Conservation (phyloP, 2,797 vertebrate species). For the Benthosema pterotum region DNA sequence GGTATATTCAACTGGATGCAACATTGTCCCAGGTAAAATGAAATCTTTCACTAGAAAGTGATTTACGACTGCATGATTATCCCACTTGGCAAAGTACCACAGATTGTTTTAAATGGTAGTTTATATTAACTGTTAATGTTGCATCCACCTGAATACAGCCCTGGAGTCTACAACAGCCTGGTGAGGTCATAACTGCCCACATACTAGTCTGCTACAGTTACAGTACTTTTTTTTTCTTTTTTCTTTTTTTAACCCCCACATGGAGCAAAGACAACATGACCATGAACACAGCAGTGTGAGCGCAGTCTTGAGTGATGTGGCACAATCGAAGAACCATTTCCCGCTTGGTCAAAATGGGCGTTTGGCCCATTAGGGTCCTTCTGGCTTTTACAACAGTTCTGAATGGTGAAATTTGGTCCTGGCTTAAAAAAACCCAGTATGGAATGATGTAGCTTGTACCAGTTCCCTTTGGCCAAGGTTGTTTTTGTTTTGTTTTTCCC, state of each 20-base stretch:
- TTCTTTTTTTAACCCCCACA: conserved; percentile 40
- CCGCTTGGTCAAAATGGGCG: conserved; percentile 55
- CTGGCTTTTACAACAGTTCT: conserved; percentile 66
- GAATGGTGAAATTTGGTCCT: conserved; percentile 73
- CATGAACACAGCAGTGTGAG: conserved; percentile 74
- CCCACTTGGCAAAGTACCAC: conserved; percentile 54
- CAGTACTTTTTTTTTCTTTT: conserved; percentile 52
- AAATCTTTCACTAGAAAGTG: conserved; percentile 36
- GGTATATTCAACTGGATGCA: conserved; percentile 69
- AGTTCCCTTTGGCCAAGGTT: conserved; percentile 69
- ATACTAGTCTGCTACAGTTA: conserved; percentile 61
- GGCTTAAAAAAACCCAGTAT: conserved; percentile 67
- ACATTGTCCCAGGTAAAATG: conserved; percentile 47
- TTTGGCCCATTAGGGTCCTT: conserved; percentile 46
- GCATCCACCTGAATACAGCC: conserved; percentile 67
- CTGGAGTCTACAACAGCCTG: conserved; percentile 67
- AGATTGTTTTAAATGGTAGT: conserved; percentile 33
- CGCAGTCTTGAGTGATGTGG: conserved; percentile 68
- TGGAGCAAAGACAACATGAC: conserved; percentile 68
- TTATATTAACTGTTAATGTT: conserved; percentile 47
- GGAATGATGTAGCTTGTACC: conserved; percentile 65
- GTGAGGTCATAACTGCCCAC: conserved; percentile 66
- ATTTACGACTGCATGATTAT: conserved; percentile 38
- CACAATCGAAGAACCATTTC: conserved; percentile 62
- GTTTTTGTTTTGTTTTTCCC: too few species aligned